These are phyloP conservation scores for Drosophila pseudotalamancana DNA, from an alignment of 2,888 invertebrate species.

Conservation along the genomic window DNA sequence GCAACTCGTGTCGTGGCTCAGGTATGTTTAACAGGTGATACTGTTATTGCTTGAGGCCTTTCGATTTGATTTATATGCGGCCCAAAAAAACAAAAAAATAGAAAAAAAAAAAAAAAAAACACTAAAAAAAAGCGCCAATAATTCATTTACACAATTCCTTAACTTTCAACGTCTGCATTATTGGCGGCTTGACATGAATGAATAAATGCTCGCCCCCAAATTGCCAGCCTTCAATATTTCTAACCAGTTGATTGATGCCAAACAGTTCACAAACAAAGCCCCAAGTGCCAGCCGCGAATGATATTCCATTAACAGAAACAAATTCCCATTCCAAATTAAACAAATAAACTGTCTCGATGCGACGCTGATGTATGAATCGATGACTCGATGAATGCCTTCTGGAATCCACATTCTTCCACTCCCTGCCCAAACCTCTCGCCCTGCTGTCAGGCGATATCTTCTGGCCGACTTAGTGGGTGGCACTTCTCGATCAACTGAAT, in stretches of 20 bases:
- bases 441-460: neutral
- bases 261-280: conserved; percentile 14
- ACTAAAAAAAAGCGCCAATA: conserved; percentile 44
- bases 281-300: conserved; percentile 43
- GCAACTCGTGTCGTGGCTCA: conserved; percentile 58
- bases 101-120: conserved; percentile 1
- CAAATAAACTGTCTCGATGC: conserved; percentile 69
- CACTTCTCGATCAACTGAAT: conserved; percentile 18
- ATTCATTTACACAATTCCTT: conserved; percentile 41
- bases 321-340: conserved; percentile 55
- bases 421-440: neutral
- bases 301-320: conserved; percentile 33
- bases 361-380: conserved; percentile 66
- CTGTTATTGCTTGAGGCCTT: conserved; percentile 17
- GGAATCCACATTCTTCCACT: conserved; percentile 18
- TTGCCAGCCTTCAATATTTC: neutral
- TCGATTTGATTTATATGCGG: conserved; percentile 37
- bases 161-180: conserved; percentile 12
- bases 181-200: conserved; percentile 12
- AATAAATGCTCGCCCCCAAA: neutral
- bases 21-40: conserved; percentile 55
- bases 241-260: conserved; percentile 64
- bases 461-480: conserved; percentile 13
- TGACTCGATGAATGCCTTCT: conserved; percentile 22
- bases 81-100: too few species aligned